Base-by-base conservation (phyloP, 2,797 vertebrate species). In the Lophius americanus region DNA sequence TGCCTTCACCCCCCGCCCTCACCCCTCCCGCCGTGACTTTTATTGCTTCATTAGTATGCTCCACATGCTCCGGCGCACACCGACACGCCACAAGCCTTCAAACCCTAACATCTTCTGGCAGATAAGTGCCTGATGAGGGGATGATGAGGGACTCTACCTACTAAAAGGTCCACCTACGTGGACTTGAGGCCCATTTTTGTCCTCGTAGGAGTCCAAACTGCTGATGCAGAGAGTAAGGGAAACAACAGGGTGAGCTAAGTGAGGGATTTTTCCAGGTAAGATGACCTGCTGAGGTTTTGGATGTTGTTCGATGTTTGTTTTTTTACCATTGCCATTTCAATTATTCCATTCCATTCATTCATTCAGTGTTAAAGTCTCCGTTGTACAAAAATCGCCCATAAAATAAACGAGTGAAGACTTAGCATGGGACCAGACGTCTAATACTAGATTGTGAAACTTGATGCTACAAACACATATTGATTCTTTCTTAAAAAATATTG, bases 31-130 rank as follows among this genome's bases (percentile, higher is more conserved):
- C 85, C 69, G 94, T 85, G 95, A 94, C 95, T 96, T 96, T 97
- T 96, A 98, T 98, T 97, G 94, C 96, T 96, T 97, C 95, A 98
- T 98, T 97, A 98, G 95, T 94, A 94, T 89, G 85, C 93, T 80
- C 95, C 93, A 92, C 96, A 95, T 94, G 96, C 93, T 89, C 88
- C 90, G 79, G 86, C 88, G 87, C 89, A 89, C 91, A 81, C 89
- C 92, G 92, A 74, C 88, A 68, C 88, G 79, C 69, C 9, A 35
- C 81, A 60, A 85, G 83, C 82, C 85, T 80, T 86, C 81, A 83
- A 76, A 88, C 78, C 84, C 67, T 90, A 91, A 93, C 91, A 84
- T 85, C 74, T 84, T 85, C 81, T 91, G 89, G 86, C 91, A 91
- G 89, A 85, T 85, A 69, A 64, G 85, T 66, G 68, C 14, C 6